phyloP scores from a whole-genome alignment of 2,797 vertebrate species.

The Tapera naevia region DNA sequence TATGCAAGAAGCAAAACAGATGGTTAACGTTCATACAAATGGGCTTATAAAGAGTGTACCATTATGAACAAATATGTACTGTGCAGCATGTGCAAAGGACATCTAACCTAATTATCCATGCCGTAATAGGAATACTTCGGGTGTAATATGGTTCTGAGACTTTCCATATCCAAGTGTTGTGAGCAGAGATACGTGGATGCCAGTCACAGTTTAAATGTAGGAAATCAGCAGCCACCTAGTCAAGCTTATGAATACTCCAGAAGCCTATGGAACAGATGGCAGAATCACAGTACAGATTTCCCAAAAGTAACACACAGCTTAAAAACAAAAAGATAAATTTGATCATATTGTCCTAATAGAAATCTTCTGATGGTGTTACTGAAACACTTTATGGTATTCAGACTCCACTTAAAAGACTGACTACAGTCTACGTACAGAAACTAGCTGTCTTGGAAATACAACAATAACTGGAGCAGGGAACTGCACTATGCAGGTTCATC shows the following conservation, averaged over 20 bases:
- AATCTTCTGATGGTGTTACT: not conserved
- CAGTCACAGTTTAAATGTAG: not conserved
- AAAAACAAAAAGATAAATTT: not conserved
- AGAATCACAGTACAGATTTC: not conserved
- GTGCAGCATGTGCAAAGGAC: not conserved
- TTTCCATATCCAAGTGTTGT: not conserved
- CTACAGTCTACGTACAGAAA: not conserved
- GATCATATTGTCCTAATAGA: not conserved
- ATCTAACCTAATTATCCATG: not conserved
- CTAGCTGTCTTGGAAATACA: not conserved
- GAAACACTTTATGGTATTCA: not conserved
- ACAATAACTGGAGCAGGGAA: not conserved
- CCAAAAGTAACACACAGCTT: not conserved
- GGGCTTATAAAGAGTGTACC: not conserved
- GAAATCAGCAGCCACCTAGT: not conserved
- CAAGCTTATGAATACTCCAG: not conserved
- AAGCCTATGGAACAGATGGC: not conserved
- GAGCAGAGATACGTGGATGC: not conserved
- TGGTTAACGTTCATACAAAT: not conserved
- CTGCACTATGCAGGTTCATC: rapidly evolving
- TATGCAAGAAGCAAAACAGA: not conserved
- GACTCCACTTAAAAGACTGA: not conserved
- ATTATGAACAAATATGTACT: not conserved
- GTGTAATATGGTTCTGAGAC: not conserved
- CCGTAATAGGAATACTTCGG: not conserved